Evolutionary conservation across 2,113 vertebrate genomes (phyloP), one percentile per base, ranked within the genome.

Genomic region (Nothobranchius furzeri): DNA sequence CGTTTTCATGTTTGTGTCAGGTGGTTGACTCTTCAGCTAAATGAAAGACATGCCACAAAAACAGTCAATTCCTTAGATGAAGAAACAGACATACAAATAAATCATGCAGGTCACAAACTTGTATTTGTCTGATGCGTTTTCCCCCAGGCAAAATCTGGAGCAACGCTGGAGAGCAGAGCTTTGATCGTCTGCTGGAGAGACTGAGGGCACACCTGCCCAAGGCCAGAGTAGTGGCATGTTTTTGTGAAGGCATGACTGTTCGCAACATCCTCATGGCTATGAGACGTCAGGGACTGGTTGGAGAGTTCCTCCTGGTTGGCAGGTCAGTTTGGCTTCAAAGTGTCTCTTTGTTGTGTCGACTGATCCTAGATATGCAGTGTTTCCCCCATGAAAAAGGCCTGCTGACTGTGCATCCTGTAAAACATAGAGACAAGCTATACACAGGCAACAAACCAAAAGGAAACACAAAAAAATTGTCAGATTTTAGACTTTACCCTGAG

Each of bases 201-300:
- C 93, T 99, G 48, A 89, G 90, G 12, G 94, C 92, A 45, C 96
- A 98, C 73, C 89, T 99, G 81, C 97, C 97, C 76, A 99, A 99
- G 79, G 98, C 98, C 1, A 91, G 96, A 13, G 98, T 99, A 51
- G 97, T 99, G 24, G 98, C 95, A 0, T 99, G 98, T 87, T 99
- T 99, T 92, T 99, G 98, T 15, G 98, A 99, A 59, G 98, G 98
- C 82, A 99, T 99, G 98, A 99, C 98, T 0, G 95, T 99, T 60
- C 91, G 98, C 25, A 97, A 97, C 46, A 96, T 99, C 70, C 87
- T 99, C 46, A 98, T 98, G 96, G 97, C 98, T 7, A 99, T 99
- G 96, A 93, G 95, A 20, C 95, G 98, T 3, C 92, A 96, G 82
- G 95, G 93, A 12, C 93, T 98, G 0, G 92, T 94, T 0, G 97